Conservation (phyloP, 2,888 invertebrate genomes). For the Pyrrhosoma nymphula region DNA sequence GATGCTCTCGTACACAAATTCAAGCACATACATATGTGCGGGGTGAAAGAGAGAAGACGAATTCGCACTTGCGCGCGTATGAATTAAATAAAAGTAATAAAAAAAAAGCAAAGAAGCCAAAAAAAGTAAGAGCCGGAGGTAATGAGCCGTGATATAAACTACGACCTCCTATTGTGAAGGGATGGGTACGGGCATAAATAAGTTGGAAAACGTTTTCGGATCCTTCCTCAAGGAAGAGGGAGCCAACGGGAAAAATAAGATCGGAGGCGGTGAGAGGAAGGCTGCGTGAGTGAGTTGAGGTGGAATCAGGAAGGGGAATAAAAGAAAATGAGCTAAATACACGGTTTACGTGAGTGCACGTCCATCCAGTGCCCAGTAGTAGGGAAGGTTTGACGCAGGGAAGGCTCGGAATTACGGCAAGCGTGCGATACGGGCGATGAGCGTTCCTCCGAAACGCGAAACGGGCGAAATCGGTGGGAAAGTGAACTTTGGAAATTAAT, state of each 20-base stretch:
- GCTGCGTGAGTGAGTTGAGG: neutral
- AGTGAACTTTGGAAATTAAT: neutral
- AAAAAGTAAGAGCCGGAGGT: neutral
- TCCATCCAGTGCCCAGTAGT: neutral
- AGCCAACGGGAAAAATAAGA: neutral
- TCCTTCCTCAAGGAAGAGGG: neutral
- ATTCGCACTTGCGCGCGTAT: neutral
- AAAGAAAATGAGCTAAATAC: neutral
- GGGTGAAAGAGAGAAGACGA: no score
- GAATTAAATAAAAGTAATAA: neutral
- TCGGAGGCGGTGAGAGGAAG: neutral
- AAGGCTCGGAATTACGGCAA: neutral
- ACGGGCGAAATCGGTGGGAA: neutral
- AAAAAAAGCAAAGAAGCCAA: neutral
- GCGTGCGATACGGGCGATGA: neutral
- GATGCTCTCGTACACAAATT: neutral
- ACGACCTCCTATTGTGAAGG: constrained; percentile 12
- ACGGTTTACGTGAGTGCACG: neutral
- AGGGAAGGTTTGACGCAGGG: neutral
- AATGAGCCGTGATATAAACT: constrained; percentile 5
- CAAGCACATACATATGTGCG: neutral
- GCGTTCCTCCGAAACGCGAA: neutral
- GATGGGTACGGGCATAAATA: neutral
- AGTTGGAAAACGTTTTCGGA: neutral
- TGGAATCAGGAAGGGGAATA: neutral